These are phyloP conservation scores for Heliconius sara DNA, from an alignment of 2,888 invertebrate genomes.

Conservation along the genomic window DNA sequence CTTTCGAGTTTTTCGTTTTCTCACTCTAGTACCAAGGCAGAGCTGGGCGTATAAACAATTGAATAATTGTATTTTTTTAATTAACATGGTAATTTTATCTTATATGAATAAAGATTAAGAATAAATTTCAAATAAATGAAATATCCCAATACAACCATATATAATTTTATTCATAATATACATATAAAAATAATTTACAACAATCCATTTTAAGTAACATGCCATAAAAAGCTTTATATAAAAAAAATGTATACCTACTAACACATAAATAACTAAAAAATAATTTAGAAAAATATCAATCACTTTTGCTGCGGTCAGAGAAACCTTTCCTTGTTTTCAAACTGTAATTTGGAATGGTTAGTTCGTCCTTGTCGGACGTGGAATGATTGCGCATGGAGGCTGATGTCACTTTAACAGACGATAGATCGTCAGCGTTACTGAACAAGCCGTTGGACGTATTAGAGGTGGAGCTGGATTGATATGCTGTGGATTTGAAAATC, in stretches of 20 bases:
- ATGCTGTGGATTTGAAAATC: constrained; percentile 73
- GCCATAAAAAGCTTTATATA: constrained; percentile 41
- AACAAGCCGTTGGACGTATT: constrained; percentile 78
- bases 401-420: constrained; percentile 81
- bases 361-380: constrained; percentile 77
- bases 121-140: neutral
- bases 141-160: constrained; percentile 37
- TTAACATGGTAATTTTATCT: too few relatives aligned
- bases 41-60: too few relatives aligned
- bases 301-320: constrained; percentile 73
- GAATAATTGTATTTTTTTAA: too few relatives aligned
- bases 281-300: constrained; percentile 55
- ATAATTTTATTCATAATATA: constrained; percentile 60
- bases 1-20: too few relatives aligned
- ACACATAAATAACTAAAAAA: constrained; percentile 49
- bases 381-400: constrained; percentile 75
- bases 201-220: constrained; percentile 44
- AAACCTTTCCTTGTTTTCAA: constrained; percentile 68
- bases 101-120: neutral
- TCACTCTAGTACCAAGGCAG: too few relatives aligned
- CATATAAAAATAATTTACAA: constrained; percentile 44
- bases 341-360: constrained; percentile 79
- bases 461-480: constrained; percentile 78
- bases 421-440: constrained; percentile 82
- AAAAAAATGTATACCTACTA: constrained; percentile 41